These are phyloP conservation scores for Tachycineta bicolor DNA, from an alignment of 2,113 vertebrate genomes.

Conservation along the genomic window DNA sequence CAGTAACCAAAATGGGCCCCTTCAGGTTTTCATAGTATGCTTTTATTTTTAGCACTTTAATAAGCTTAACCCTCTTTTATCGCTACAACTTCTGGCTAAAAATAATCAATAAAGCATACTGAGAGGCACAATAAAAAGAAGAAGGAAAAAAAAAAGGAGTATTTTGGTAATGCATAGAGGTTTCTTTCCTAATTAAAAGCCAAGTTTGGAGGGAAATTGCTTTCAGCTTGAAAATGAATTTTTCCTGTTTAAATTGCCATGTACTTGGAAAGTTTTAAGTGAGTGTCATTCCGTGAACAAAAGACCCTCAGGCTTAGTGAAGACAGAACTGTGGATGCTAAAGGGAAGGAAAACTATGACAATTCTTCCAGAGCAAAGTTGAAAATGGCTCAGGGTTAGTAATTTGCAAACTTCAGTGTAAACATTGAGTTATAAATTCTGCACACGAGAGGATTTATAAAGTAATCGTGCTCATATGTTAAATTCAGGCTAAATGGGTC, in stretches of 20 bases:
- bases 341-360: background rate
- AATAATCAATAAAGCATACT: background rate
- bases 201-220: background rate
- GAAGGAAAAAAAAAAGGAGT: accelerated
- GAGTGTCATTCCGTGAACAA: background rate
- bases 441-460: background rate
- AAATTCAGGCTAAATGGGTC: background rate
- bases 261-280: background rate
- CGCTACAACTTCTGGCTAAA: background rate
- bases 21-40: slow-evolving; percentile 4
- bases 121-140: background rate
- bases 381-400: background rate
- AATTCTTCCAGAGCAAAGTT: background rate
- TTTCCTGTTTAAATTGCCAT: background rate
- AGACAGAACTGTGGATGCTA: background rate
- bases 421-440: background rate
- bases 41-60: slow-evolving; percentile 40
- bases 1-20: slow-evolving; percentile 15
- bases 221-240: background rate
- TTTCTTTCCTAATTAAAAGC: slow-evolving; percentile 36
- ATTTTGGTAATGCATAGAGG: background rate
- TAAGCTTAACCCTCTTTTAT: slow-evolving; percentile 20
- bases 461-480: background rate
- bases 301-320: background rate
- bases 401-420: background rate